Base-by-base conservation (phyloP, 2,888 invertebrate genomes). In the Panorpa germanica region DNA sequence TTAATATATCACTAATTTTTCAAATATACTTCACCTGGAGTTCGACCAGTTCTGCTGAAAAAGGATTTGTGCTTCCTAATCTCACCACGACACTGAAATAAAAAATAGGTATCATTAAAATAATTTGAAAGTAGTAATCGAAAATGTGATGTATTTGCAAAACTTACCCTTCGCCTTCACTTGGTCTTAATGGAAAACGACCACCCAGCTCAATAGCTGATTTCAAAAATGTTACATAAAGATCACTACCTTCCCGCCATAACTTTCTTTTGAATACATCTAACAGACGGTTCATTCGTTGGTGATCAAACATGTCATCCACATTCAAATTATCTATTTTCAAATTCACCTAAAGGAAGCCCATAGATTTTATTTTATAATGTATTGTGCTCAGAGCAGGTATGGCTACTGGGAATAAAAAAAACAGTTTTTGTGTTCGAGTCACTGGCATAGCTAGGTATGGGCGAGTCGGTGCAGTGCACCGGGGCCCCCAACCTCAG, bases 271-370 rank as follows among this genome's bases (percentile, higher is more conserved):
- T 65, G 42, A 86, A 74, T 30, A 88, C 71, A 41, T 80, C 74
- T 38, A 80, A 67, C 4, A 90, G 54, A 18, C 69, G 65, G 19
- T 73, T 70, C 55, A 81, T 74, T 33, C 75, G 62, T 38, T 53
- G 65, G 10, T 66, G 64, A 50, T 82, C 75, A 46, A 88, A 73
- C 45, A 88, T 60, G 46, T 90, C 85, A 39, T 85, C 82, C 31
- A 86, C 80, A 46, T 88, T 85, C 14, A 86, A 55, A 52, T 88
- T 88, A 49, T 85, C 78, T 27, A 90, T 81, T 55, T 88, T 88
- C 44, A 90, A n/a, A n/a, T n/a, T n/a, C n/a, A n/a, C n/a, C n/a
- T n/a, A n/a, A n/a, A n/a, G n/a, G n/a, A n/a, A n/a, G n/a, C n/a
- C n/a, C n/a, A n/a, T n/a, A n/a, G n/a, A n/a, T n/a, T n/a, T n/a